phyloP scores from a whole-genome alignment of 2,113 vertebrate species.

The Benitochromis conjunctus region DNA sequence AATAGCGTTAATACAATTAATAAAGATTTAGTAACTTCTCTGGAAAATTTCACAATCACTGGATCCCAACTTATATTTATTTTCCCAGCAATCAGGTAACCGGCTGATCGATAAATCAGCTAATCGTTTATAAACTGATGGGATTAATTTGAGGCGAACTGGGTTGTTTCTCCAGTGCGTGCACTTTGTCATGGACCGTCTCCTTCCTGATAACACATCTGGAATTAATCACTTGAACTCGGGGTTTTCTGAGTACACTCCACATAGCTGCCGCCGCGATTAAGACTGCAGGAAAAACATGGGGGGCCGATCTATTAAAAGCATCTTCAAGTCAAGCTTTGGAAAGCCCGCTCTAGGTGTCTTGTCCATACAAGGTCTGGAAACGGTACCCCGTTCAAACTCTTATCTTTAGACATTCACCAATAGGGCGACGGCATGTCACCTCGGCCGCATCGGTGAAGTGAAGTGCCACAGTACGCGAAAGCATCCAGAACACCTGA shows the following conservation, averaged over 20 bases:
- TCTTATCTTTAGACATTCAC: slow-evolving; percentile 33
- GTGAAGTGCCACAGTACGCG: slow-evolving; percentile 28
- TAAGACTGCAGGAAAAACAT: neutral
- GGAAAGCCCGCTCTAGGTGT: neutral
- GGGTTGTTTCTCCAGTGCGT: neutral
- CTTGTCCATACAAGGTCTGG: slow-evolving; percentile 57
- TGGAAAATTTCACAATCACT: neutral
- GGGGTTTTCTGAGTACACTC: neutral
- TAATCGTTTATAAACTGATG: neutral
- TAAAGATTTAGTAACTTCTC: neutral
- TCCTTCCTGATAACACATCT: neutral
- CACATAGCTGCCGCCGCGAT: neutral
- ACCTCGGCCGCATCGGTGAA: neutral
- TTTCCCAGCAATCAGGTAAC: neutral
- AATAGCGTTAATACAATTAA: neutral
- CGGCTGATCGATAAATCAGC: neutral
- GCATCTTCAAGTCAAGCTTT: neutral
- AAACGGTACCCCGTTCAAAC: slow-evolving; percentile 16
- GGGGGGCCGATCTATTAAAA: neutral
- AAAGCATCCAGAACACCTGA: slow-evolving; percentile 67
- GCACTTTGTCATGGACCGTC: neutral
- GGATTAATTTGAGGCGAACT: neutral
- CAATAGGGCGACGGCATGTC: neutral
- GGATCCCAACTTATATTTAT: neutral
- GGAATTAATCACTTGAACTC: neutral